These are phyloP conservation scores for Caenorhabditis uteleia DNA, from an alignment of 2,888 invertebrate species.

Conservation along the genomic window DNA sequence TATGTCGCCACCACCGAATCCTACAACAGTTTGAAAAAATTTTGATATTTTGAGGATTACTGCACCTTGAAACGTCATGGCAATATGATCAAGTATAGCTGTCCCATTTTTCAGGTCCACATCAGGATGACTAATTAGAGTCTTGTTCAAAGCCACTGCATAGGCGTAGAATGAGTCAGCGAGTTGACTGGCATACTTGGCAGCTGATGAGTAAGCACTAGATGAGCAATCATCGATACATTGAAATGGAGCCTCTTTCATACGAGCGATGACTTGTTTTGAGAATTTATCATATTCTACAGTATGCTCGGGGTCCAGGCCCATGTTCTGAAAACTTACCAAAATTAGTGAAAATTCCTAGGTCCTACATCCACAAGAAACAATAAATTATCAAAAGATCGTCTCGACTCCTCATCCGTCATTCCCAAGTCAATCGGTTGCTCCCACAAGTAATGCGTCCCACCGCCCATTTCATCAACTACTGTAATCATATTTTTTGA, in stretches of 20 bases:
- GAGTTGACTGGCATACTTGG: conserved; percentile 49
- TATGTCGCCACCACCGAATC: too few relatives aligned
- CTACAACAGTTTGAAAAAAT: too few relatives aligned
- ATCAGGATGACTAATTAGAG: conserved; percentile 26
- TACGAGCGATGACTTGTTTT: conserved; percentile 48
- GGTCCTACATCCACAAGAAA: conserved; percentile 38
- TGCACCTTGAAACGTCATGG: conserved; percentile 20
- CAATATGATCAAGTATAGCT: conserved; percentile 16
- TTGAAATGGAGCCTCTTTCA: conserved; percentile 48
- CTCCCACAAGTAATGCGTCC: conserved; percentile 28
- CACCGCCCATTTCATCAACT: conserved; percentile 21
- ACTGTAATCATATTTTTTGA: conserved; percentile 22
- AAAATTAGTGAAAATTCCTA: too few relatives aligned
- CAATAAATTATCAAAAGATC: conserved; percentile 48
- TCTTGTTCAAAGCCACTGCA: conserved; percentile 43
- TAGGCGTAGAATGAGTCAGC: conserved; percentile 54
- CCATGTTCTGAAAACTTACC: conserved; percentile 38
- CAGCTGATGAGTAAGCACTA: conserved; percentile 25
- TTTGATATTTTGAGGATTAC: too few relatives aligned
- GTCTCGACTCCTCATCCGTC: conserved; percentile 46
- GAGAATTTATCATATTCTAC: conserved; percentile 49
- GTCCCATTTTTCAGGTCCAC: conserved; percentile 15
- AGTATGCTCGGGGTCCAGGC: conserved; percentile 27
- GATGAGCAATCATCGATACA: conserved; percentile 41
- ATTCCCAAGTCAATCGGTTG: conserved; percentile 34